Evolutionary conservation across 2,888 invertebrate species (phyloP).

Genomic region (Uloborus plumipes): DNA sequence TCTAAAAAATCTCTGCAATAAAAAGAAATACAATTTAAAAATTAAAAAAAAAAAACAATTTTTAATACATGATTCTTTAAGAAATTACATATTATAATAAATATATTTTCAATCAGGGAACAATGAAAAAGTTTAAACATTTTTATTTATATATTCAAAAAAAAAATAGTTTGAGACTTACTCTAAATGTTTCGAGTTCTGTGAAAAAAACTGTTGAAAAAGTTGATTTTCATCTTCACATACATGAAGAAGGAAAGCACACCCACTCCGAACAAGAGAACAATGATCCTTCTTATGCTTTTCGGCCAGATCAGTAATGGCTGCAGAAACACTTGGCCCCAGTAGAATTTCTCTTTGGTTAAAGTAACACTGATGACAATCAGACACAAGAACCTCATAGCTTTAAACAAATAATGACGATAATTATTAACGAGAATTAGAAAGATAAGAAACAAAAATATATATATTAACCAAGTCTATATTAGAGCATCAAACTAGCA

Average conservation of each 20-base stretch:
- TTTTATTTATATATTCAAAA: not conserved
- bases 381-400: constrained; percentile 80
- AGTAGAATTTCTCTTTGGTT: constrained; percentile 80
- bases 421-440: not conserved
- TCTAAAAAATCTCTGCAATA: constrained; percentile 79
- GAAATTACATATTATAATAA: not conserved
- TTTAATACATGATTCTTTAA: not conserved
- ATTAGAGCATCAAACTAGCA: too few relatives aligned
- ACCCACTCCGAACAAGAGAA: constrained; percentile 80
- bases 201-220: constrained; percentile 89
- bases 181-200: constrained; percentile 78
- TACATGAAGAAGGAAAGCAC: constrained; percentile 90
- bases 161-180: constrained; percentile 71
- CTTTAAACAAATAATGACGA: constrained; percentile 70
- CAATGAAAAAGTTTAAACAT: not conserved
- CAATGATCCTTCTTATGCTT: constrained; percentile 81
- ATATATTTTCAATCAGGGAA: not conserved
- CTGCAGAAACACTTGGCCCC: constrained; percentile 79
- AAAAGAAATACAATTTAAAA: not conserved
- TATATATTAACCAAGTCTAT: too few relatives aligned
- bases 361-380: constrained; percentile 88
- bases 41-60: not conserved
- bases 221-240: constrained; percentile 95
- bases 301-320: constrained; percentile 78
- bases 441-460: not conserved